Evolutionary conservation across 35 echinoderm and acorn worm genomes (phyloP), one percentile per base, ranked within the genome.

Genomic region (Acanthaster planci): DNA sequence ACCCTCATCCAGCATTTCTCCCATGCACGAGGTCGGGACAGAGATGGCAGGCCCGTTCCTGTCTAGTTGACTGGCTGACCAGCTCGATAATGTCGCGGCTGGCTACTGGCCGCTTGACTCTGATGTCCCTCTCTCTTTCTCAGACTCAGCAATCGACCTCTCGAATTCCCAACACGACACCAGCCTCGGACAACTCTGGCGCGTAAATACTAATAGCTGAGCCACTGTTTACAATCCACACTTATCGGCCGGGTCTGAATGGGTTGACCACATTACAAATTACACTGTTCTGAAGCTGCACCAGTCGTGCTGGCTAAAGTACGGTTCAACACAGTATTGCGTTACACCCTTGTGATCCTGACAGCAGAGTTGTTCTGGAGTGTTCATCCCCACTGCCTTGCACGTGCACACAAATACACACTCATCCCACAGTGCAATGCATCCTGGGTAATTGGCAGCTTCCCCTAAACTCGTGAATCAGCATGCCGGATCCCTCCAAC

Each of bases 391-490:
- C 4, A 26, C 64, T 31, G 64, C 34, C 57, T 21, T 8, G 7
- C 36, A 26, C 44, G 8, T 38, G 38, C 1, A 55, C 32, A 53
- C 44, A 52, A 51, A 72, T 39, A 67, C 60, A 76, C 82, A 39
- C 58, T 27, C 60, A 42, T 47, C 80, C 40, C 42, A 18, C 57
- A 67, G 22, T 72, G 34, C 64, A 36, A 47, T 68, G 83, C 78
- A 88, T 88, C 78, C 53, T 88, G 86, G 86, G 83, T 85, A 85
- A 85, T 85, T 42, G 56, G 53, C 55, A 2, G 50, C 52, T 82
- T 88, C 77, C 78, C 86, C 77, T 39, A 80, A 60, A 47, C n/a
- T 67, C 59, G 23, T 72, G 64, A 72, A 31, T 72, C 64, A 72
- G 64, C 64, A 29, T 47, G 26, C 23, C 9, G 30, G 64, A 26